Evolutionary conservation across 2,888 invertebrate genomes (phyloP).

Genomic region (Uropetala carovei): DNA sequence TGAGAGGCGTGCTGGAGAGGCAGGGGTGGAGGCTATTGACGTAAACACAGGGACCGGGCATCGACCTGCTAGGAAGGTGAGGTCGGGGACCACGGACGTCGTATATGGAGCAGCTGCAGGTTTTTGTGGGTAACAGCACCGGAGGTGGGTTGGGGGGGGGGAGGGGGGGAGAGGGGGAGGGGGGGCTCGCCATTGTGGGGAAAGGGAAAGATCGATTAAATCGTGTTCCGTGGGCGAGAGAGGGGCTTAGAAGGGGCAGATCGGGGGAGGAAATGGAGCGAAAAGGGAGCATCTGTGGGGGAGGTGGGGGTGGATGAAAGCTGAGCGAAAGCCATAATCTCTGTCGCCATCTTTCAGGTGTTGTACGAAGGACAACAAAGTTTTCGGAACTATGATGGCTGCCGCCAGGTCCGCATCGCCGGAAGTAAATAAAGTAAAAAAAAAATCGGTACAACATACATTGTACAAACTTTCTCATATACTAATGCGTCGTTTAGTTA

Average conservation of each 20-base stretch:
- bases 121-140: not conserved
- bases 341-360: not conserved
- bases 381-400: not conserved
- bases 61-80: not conserved
- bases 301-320: not conserved
- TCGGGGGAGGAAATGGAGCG: no score
- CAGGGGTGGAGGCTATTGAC: not conserved
- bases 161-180: no score
- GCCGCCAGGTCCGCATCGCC: no score
- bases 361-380: not conserved
- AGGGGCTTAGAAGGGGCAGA: no score
- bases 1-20: not conserved
- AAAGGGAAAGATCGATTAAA: no score
- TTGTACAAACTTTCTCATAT: no score
- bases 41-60: constrained; percentile 1
- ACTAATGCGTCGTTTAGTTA: no score
- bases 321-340: not conserved
- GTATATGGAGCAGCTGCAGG: not conserved
- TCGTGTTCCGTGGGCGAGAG: no score
- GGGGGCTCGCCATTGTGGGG: no score
- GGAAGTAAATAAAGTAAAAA: no score
- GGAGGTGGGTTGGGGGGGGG: not conserved
- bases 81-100: not conserved
- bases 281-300: not conserved
- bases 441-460: no score